Percentiles rank a stretch among this genome's conserved stretches.
phyloP scores from a whole-genome alignment of 2,888 invertebrate genomes.

The Melanostoma scalare region DNA sequence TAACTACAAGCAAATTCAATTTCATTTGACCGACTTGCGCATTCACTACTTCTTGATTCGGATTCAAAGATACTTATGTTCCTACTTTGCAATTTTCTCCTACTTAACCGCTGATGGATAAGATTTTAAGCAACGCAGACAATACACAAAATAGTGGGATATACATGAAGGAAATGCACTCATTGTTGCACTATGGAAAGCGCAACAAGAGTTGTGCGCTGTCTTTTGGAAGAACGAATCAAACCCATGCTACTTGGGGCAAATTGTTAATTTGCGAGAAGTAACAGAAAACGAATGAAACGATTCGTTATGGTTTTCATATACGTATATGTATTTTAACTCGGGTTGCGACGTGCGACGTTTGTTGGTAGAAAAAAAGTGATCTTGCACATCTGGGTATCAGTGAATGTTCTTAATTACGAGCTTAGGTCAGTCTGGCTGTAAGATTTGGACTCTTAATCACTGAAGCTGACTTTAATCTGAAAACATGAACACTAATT shows the following conservation, averaged over 20 bases:
- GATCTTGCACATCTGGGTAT: not conserved
- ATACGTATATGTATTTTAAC: not conserved
- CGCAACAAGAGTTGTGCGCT: not conserved
- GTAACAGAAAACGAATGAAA: conserved; percentile 6
- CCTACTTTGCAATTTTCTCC: conserved; percentile 51
- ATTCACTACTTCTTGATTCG: conserved; percentile 23
- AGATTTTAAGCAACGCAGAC: conserved; percentile 47
- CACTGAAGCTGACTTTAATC: conserved; percentile 39
- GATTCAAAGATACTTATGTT: conserved; percentile 2
- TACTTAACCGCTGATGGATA: conserved; percentile 53
- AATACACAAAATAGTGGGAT: not conserved
- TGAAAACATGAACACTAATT: conserved; percentile 8
- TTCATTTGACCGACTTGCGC: conserved; percentile 72
- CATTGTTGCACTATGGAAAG: not conserved
- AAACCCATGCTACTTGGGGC: conserved; percentile 22
- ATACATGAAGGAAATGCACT: conserved; percentile 10
- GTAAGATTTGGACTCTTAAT: conserved; percentile 37
- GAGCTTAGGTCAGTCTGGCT: conserved; percentile 57
- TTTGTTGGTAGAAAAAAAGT: not conserved
- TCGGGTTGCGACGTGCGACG: not conserved
- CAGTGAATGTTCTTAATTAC: conserved; percentile 20
- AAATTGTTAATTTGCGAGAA: conserved; percentile 9
- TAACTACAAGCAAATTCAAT: conserved; percentile 53
- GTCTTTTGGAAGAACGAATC: conserved; percentile 4
- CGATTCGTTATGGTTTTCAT: conserved; percentile 15